Percentiles rank a stretch among this genome's conserved stretches.
Conservation (phyloP, 1,140 invertebrate genomes). For the Drosophila triauraria region DNA sequence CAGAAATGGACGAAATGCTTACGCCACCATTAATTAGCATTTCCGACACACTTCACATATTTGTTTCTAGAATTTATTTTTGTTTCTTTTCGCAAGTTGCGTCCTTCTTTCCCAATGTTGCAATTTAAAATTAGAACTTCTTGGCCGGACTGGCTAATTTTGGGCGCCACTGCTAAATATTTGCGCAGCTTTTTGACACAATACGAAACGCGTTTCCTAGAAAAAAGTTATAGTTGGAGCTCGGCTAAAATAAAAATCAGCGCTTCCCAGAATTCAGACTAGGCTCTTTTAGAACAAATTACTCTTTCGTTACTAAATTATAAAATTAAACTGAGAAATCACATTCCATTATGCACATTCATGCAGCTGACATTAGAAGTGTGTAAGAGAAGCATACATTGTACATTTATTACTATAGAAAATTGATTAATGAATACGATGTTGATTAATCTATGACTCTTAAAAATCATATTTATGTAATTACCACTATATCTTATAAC, state of each 20-base stretch:
- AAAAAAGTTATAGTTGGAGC: slow-evolving; percentile 10
- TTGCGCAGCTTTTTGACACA: slow-evolving; percentile 61
- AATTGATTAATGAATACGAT: no score
- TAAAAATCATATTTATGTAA: no score
- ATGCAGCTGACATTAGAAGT: no score
- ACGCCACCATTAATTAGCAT: slow-evolving; percentile 51
- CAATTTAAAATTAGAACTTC: slow-evolving; percentile 66
- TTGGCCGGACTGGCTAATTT: slow-evolving; percentile 27
- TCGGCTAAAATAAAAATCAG: not conserved
- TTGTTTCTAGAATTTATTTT: slow-evolving; percentile 29
- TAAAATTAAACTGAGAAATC: not conserved
- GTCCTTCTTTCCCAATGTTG: slow-evolving; percentile 55
- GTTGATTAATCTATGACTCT: no score
- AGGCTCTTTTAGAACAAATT: not conserved
- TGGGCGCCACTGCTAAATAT: slow-evolving; percentile 62
- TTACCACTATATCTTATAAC: no score
- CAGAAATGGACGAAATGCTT: slow-evolving; percentile 21
- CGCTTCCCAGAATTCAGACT: slow-evolving; percentile 16
- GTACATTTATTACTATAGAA: no score
- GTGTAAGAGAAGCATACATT: no score
- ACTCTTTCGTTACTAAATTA: not conserved
- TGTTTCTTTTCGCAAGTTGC: slow-evolving; percentile 24
- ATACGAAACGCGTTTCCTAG: slow-evolving; percentile 32
- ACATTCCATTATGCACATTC: no score
- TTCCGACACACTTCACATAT: slow-evolving; percentile 61